These are phyloP conservation scores for Ophiodon elongatus DNA, from an alignment of 2,113 vertebrate genomes.

Conservation along the genomic window DNA sequence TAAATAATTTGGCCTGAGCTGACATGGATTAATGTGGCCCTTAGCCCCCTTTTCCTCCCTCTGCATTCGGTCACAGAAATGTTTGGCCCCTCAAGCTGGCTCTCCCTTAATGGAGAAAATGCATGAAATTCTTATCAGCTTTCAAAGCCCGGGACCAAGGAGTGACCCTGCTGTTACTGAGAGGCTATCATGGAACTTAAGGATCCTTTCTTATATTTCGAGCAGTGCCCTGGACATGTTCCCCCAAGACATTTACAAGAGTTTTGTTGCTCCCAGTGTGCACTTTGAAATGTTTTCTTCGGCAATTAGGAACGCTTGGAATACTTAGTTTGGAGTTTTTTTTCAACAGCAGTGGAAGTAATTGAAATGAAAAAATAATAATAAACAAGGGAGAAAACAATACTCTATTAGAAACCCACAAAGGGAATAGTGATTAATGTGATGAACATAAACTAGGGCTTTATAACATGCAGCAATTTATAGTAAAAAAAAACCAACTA, in stretches of 20 bases:
- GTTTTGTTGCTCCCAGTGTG: slow-evolving; percentile 39
- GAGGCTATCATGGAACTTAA: slow-evolving; percentile 42
- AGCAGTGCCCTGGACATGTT: slow-evolving; percentile 25
- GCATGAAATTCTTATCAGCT: slow-evolving; percentile 70
- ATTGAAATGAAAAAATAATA: slow-evolving; percentile 18
- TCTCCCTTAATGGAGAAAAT: slow-evolving; percentile 54
- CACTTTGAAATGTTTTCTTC: slow-evolving; percentile 51
- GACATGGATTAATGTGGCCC: slow-evolving; percentile 85
- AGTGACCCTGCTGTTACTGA: slow-evolving; percentile 42
- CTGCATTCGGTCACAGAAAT: slow-evolving; percentile 77
- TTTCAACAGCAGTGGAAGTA: slow-evolving; percentile 28
- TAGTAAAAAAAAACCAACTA: neutral
- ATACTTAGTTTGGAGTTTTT: slow-evolving; percentile 19
- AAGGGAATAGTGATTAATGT: slow-evolving; percentile 32
- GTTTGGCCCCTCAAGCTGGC: slow-evolving; percentile 52
- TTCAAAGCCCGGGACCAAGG: slow-evolving; percentile 44
- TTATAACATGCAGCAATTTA: slow-evolving; percentile 7
- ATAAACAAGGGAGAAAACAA: slow-evolving; percentile 15
- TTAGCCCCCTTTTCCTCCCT: slow-evolving; percentile 73
- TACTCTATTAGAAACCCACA: slow-evolving; percentile 32
- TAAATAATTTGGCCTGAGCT: slow-evolving; percentile 88
- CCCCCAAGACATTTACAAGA: slow-evolving; percentile 37
- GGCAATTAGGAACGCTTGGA: slow-evolving; percentile 43
- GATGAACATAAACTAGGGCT: slow-evolving; percentile 27
- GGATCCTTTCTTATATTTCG: slow-evolving; percentile 45